Evolutionary conservation across 1,140 invertebrate genomes (phyloP).

Genomic region (Temnothorax longispinosus): DNA sequence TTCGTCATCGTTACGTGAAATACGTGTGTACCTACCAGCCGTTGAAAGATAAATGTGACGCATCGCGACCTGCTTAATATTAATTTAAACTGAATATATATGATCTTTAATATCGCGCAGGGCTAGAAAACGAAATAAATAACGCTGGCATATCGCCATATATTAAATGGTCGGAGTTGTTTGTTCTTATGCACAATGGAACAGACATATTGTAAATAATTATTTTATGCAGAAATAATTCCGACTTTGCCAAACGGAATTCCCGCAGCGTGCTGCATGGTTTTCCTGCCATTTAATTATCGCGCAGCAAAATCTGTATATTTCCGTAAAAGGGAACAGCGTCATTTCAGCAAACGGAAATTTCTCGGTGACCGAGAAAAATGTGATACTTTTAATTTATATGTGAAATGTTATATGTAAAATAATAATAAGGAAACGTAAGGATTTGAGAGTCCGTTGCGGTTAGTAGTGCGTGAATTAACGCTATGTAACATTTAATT

Average conservation of each 20-base stretch:
- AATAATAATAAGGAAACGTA: conserved; percentile 6
- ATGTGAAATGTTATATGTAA: background rate
- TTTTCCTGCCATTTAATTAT: conserved; percentile 31
- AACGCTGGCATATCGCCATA: background rate
- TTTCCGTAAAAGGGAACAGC: background rate
- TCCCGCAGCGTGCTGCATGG: background rate
- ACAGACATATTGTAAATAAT: conserved; percentile 5
- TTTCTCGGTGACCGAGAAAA: conserved; percentile 10
- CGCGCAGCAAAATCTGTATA: background rate
- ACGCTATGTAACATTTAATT: too few species aligned
- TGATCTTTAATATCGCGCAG: background rate
- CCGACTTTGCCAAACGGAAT: background rate
- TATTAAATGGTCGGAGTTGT: background rate
- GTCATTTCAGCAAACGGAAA: background rate
- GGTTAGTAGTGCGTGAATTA: too few species aligned
- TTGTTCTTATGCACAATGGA: background rate
- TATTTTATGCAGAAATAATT: conserved; percentile 33
- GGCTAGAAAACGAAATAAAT: background rate
- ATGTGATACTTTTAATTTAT: conserved; percentile 1
- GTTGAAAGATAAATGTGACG: background rate
- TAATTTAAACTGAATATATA: conserved; percentile 5
- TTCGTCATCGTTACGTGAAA: background rate
- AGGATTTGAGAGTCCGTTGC: too few species aligned
- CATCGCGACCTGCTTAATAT: background rate
- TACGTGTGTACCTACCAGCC: background rate